phyloP scores from a whole-genome alignment of 2,113 vertebrate species.

The Apeltes quadracus region DNA sequence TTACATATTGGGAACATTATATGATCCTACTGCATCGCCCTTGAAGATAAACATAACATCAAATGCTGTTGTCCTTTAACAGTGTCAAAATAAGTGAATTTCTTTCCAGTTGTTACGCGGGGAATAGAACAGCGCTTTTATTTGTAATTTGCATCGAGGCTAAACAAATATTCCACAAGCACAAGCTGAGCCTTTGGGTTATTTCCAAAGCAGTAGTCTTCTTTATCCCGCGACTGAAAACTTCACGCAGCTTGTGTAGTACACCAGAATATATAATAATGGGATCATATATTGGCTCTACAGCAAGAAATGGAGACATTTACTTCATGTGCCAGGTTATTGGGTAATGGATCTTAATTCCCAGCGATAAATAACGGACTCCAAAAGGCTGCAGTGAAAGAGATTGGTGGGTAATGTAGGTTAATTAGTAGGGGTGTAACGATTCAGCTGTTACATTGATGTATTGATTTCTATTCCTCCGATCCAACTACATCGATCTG shows the following conservation, averaged over 20 bases:
- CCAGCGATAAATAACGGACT: conserved; percentile 3
- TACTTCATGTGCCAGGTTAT: not conserved
- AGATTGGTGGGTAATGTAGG: conserved; percentile 43
- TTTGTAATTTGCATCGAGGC: conserved; percentile 2
- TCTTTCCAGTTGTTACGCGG: not conserved
- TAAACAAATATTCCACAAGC: not conserved
- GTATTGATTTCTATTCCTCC: no score
- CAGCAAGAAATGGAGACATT: not conserved
- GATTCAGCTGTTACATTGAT: no score
- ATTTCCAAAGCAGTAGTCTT: not conserved
- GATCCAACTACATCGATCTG: no score
- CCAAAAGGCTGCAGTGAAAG: not conserved
- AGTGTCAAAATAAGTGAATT: not conserved
- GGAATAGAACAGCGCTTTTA: not conserved
- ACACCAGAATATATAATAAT: not conserved
- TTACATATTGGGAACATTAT: not conserved
- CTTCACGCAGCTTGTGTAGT: not conserved
- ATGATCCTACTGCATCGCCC: not conserved
- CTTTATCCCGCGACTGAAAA: not conserved
- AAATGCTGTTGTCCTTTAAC: not conserved
- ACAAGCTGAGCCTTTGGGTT: not conserved
- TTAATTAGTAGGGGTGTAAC: conserved; percentile 19
- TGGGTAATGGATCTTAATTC: conserved; percentile 25
- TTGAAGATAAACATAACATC: not conserved
- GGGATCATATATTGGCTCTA: not conserved